phyloP scores from a whole-genome alignment of 2,113 vertebrate genomes.

The Amphilophus citrinellus region DNA sequence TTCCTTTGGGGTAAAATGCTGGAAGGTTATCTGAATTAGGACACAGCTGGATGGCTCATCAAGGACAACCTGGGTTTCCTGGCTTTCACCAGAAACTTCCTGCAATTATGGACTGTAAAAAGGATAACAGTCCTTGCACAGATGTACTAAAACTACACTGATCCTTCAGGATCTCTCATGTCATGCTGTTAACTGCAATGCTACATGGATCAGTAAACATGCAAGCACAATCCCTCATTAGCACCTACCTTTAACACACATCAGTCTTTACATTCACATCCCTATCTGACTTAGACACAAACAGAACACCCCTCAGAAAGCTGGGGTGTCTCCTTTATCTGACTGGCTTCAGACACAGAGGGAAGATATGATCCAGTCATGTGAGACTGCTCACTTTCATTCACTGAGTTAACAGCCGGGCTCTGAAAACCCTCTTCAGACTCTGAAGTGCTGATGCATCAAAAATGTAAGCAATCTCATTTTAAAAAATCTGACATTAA shows the following conservation, averaged over 20 bases:
- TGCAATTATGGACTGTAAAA: conserved; percentile 24
- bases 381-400: conserved; percentile 45
- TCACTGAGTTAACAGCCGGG: conserved; percentile 36
- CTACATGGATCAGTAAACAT: conserved; percentile 4
- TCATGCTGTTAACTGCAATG: not conserved
- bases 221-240: conserved; percentile 14
- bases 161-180: conserved; percentile 7
- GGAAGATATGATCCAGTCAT: conserved; percentile 49
- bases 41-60: conserved; percentile 71
- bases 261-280: conserved; percentile 25
- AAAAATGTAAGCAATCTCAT: conserved; percentile 4
- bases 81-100: conserved; percentile 49
- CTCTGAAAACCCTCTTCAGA: conserved; percentile 39
- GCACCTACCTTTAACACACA: not conserved
- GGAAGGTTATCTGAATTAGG: conserved; percentile 55
- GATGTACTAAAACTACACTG: not conserved
- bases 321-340: conserved; percentile 64
- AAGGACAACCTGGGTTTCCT: conserved; percentile 65
- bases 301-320: conserved; percentile 22
- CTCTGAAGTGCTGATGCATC: conserved; percentile 8
- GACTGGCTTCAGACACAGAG: conserved; percentile 57
- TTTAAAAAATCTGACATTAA: not conserved
- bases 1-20: conserved; percentile 53
- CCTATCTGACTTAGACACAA: conserved; percentile 42
- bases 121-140: conserved; percentile 13